A percentile compares a stretch with the other conserved stretches of the same genome.
These are phyloP conservation scores for Nomada fucata DNA, from an alignment of 2,888 invertebrate genomes.

Conservation along the genomic window DNA sequence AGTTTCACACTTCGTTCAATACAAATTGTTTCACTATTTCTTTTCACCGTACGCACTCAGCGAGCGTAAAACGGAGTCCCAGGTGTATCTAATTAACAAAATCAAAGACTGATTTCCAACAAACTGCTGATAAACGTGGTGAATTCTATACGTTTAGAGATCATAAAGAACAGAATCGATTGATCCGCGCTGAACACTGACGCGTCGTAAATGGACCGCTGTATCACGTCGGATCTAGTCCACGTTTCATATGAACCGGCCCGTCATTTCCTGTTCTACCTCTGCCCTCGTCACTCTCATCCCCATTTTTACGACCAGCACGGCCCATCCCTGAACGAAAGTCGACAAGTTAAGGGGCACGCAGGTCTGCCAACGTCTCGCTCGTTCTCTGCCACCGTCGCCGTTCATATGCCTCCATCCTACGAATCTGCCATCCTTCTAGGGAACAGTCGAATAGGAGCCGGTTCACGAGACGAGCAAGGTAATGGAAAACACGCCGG, in stretches of 20 bases:
- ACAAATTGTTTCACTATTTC: too few species aligned
- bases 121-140: too few species aligned
- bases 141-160: too few species aligned
- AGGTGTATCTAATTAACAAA: too few species aligned
- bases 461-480: constrained; percentile 29
- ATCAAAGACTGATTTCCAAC: too few species aligned
- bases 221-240: constrained; percentile 70
- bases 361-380: constrained; percentile 21
- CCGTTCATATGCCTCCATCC: not conserved
- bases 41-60: too few species aligned
- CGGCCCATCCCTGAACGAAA: constrained; percentile 9
- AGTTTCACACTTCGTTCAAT: too few species aligned
- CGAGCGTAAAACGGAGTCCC: too few species aligned
- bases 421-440: constrained; percentile 12
- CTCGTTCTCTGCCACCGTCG: not conserved
- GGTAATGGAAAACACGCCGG: constrained; percentile 70
- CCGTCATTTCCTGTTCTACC: constrained; percentile 59
- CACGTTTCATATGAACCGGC: constrained; percentile 71
- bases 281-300: constrained; percentile 59
- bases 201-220: constrained; percentile 46
- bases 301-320: constrained; percentile 55
- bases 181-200: constrained; percentile 54
- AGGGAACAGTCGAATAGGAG: constrained; percentile 9
- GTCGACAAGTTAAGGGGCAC: not conserved
- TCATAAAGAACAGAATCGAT: constrained; percentile 45